These are phyloP conservation scores for Campoletis sonorensis DNA, from an alignment of 1,140 invertebrate genomes.

Conservation along the genomic window DNA sequence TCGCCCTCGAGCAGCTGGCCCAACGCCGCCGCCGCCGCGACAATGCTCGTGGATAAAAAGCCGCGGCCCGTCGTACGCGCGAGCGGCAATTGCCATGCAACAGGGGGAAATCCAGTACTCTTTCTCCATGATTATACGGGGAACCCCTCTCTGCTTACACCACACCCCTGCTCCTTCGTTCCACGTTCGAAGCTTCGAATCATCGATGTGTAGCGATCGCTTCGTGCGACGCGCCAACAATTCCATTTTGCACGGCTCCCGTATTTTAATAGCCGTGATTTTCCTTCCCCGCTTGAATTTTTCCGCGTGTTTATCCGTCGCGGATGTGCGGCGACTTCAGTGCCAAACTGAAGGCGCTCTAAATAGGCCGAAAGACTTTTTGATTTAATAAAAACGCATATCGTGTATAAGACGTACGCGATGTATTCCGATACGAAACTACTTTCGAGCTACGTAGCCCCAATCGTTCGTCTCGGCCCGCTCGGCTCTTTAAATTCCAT, in stretches of 20 bases:
- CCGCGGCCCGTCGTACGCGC: constrained; percentile 31
- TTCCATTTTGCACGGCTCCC: constrained; percentile 48
- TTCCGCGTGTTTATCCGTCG: not conserved
- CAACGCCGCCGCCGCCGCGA: too few relatives aligned
- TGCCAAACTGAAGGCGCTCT: not conserved
- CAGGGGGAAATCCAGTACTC: constrained; percentile 44
- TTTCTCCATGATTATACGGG: constrained; percentile 35
- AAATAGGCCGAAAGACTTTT: too few relatives aligned
- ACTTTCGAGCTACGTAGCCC: too few relatives aligned
- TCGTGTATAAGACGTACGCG: too few relatives aligned
- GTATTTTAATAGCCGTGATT: constrained; percentile 32
- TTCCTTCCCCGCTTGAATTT: constrained; percentile 13
- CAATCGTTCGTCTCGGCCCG: too few relatives aligned
- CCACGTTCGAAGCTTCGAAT: constrained; percentile 39
- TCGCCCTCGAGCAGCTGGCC: constrained; percentile 70
- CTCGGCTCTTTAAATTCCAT: not conserved
- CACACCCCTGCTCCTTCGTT: too few relatives aligned
- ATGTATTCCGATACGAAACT: too few relatives aligned
- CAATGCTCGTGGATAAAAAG: constrained; percentile 66
- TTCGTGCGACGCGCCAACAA: constrained; percentile 43
- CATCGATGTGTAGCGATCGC: constrained; percentile 18
- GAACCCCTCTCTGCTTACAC: not conserved
- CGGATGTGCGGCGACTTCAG: not conserved
- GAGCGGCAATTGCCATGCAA: not conserved
- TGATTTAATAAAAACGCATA: too few relatives aligned